Evolutionary conservation across 1,140 invertebrate species (phyloP).

Genomic region (Dreissena polymorpha): DNA sequence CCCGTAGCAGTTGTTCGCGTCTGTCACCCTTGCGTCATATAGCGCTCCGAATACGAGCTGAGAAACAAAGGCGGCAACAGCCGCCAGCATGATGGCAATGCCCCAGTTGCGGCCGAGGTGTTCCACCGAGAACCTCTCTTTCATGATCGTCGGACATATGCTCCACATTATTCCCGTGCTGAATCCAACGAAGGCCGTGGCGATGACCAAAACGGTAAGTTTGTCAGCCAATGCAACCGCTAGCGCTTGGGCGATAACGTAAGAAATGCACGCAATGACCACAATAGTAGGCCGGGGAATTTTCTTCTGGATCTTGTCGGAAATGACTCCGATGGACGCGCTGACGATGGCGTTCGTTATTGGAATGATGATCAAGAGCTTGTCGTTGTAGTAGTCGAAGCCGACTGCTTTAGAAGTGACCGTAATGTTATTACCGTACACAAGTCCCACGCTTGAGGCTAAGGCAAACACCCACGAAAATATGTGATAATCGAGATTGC

Average conservation of each 20-base stretch:
- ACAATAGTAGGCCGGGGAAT: slow-evolving; percentile 44
- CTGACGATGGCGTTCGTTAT: slow-evolving; percentile 54
- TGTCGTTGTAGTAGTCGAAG: slow-evolving; percentile 44
- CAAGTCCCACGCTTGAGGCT: slow-evolving; percentile 45
- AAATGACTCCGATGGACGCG: slow-evolving; percentile 52
- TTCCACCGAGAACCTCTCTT: slow-evolving; percentile 60
- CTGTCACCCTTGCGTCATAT: slow-evolving; percentile 50
- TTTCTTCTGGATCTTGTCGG: slow-evolving; percentile 54
- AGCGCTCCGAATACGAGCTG: slow-evolving; percentile 58
- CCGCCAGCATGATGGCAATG: slow-evolving; percentile 49
- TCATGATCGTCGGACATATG: slow-evolving; percentile 61
- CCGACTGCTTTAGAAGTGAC: slow-evolving; percentile 46
- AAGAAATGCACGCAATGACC: background rate
- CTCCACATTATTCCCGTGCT: slow-evolving; percentile 60
- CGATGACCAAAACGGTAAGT: slow-evolving; percentile 35
- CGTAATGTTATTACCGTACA: slow-evolving; percentile 55
- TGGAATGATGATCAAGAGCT: slow-evolving; percentile 55
- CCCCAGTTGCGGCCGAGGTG: slow-evolving; percentile 67
- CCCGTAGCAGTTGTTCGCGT: slow-evolving; percentile 29
- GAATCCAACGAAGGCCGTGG: slow-evolving; percentile 55
- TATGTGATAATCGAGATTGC: slow-evolving; percentile 48
- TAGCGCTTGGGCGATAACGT: slow-evolving; percentile 5
- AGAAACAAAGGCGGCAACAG: slow-evolving; percentile 46
- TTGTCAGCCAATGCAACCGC: slow-evolving; percentile 31
- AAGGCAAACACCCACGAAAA: slow-evolving; percentile 57